A percentile compares a stretch with the other conserved stretches of the same genome.
These are phyloP conservation scores for Graptemys geographica DNA, from an alignment of 2,797 vertebrate species.

Conservation along the genomic window DNA sequence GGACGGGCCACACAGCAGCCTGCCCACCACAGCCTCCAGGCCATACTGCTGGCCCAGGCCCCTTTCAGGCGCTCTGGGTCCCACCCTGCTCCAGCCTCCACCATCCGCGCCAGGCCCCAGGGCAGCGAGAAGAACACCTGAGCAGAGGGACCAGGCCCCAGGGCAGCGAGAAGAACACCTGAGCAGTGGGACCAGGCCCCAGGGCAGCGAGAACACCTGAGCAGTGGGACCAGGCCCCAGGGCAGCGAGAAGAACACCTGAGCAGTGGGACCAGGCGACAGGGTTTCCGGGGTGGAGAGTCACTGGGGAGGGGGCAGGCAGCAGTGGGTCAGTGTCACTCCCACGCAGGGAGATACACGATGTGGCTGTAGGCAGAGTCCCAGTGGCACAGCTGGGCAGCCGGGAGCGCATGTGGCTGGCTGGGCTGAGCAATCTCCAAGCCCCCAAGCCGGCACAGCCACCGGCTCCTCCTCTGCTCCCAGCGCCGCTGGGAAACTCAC, in stretches of 20 bases:
- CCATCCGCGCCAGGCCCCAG: neutral
- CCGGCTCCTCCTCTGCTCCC: too few species aligned
- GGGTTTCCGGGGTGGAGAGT: fast-evolving
- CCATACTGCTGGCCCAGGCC: fast-evolving
- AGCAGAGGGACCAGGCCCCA: neutral
- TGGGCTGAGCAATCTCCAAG: neutral
- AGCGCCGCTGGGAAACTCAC: neutral
- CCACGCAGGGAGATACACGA: too few species aligned
- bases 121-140: neutral
- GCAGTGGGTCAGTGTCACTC: too few species aligned
- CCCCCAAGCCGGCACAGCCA: too few species aligned
- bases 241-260: neutral
- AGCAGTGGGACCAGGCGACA: fast-evolving
- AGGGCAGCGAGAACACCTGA: neutral
- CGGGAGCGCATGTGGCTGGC: neutral
- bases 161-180: too few species aligned
- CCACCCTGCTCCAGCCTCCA: neutral
- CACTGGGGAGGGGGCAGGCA: fast-evolving
- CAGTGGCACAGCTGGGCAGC: neutral
- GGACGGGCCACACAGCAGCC: too few species aligned
- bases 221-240: neutral
- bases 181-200: neutral
- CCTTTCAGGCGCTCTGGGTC: too few species aligned
- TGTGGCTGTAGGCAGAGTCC: fast-evolving
- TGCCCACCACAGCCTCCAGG: too few species aligned